These are phyloP conservation scores for Cirrhinus mrigala DNA, from an alignment of 2,797 vertebrate species.

Conservation along the genomic window DNA sequence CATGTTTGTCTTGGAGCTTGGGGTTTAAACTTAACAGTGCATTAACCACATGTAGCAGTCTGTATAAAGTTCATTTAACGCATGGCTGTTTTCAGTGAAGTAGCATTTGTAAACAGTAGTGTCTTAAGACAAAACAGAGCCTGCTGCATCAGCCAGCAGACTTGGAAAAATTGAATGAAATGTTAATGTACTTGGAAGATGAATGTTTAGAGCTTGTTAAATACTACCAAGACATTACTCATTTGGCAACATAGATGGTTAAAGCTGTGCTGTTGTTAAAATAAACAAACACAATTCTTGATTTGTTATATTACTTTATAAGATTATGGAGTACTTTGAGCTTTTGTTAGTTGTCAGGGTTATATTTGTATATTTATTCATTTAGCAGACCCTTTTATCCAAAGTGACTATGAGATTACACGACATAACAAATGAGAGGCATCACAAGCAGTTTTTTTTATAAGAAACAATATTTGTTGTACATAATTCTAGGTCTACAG, in stretches of 20 bases:
- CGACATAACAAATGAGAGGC: neutral
- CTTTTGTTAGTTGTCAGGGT: neutral
- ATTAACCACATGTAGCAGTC: constrained; percentile 55
- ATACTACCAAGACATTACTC: constrained; percentile 21
- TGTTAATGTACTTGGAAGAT: constrained; percentile 34
- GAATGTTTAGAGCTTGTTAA: constrained; percentile 3
- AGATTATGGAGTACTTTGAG: neutral
- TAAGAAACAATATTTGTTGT: neutral
- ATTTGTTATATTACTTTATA: neutral
- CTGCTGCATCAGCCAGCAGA: constrained; percentile 31
- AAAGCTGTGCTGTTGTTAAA: constrained; percentile 7
- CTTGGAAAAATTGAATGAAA: constrained; percentile 10
- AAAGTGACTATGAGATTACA: neutral
- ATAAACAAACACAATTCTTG: neutral
- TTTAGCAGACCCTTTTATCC: neutral
- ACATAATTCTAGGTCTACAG: neutral
- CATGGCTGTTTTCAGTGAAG: constrained; percentile 49
- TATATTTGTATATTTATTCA: neutral
- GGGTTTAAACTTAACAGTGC: constrained; percentile 49
- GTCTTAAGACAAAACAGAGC: constrained; percentile 46
- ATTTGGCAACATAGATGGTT: constrained; percentile 2
- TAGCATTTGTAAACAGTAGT: constrained; percentile 45
- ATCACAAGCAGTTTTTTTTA: neutral
- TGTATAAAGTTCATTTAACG: constrained; percentile 57
- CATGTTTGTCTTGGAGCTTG: constrained; percentile 61